Evolutionary conservation across 2,797 vertebrate species (phyloP).

Genomic region (Chelon auratus): DNA sequence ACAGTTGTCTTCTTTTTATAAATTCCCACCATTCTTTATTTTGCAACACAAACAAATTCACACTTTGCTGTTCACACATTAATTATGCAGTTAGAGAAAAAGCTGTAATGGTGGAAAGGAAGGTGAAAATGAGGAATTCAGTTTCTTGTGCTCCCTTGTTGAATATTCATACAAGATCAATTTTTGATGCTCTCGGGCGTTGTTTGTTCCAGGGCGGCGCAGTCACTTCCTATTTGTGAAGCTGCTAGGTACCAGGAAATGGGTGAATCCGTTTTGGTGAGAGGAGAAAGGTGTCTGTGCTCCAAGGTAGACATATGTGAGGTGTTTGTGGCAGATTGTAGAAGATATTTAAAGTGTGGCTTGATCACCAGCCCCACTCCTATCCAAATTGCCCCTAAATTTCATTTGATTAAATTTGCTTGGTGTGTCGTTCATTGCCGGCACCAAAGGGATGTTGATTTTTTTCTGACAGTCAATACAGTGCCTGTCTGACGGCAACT

Average conservation of each 20-base stretch:
- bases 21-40: constrained; percentile 80
- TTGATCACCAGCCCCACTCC: constrained; percentile 53
- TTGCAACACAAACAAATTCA: constrained; percentile 86
- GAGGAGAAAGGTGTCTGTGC: constrained; percentile 76
- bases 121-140: constrained; percentile 91
- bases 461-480: constrained; percentile 54
- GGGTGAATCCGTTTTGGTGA: constrained; percentile 72
- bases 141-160: constrained; percentile 80
- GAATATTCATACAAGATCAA: constrained; percentile 91
- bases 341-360: constrained; percentile 63
- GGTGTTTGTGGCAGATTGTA: constrained; percentile 62
- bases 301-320: constrained; percentile 71
- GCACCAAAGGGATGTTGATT: constrained; percentile 25
- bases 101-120: constrained; percentile 87
- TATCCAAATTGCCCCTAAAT: constrained; percentile 47
- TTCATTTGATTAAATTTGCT: constrained; percentile 61
- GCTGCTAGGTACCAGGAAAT: constrained; percentile 82
- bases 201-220: constrained; percentile 87
- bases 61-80: constrained; percentile 87
- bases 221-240: constrained; percentile 84
- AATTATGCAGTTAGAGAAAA: constrained; percentile 93
- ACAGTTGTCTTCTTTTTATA: constrained; percentile 56
- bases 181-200: constrained; percentile 89
- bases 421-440: constrained; percentile 48
- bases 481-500: constrained; percentile 55